Percentiles rank a stretch among this genome's conserved stretches.
These are phyloP conservation scores for Pammene aurita DNA, from an alignment of 2,888 invertebrate species.

Conservation along the genomic window DNA sequence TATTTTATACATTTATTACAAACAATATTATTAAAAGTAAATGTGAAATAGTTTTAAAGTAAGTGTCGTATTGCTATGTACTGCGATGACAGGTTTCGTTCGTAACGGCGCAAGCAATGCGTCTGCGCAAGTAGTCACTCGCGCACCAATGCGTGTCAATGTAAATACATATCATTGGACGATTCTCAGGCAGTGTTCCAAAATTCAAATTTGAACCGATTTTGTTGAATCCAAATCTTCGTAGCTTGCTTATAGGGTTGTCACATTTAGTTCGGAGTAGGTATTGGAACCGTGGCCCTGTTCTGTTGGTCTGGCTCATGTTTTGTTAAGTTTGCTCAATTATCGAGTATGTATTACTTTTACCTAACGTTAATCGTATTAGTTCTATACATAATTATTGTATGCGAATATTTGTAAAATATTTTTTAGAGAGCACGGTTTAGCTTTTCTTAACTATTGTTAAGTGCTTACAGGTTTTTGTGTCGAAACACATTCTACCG, in stretches of 20 bases:
- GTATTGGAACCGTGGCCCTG: constrained; percentile 48
- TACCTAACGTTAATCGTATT: constrained; percentile 67
- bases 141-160: constrained; percentile 59
- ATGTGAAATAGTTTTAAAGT: constrained; percentile 80
- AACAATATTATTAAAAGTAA: constrained; percentile 81
- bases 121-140: constrained; percentile 40
- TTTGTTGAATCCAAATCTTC: constrained; percentile 30
- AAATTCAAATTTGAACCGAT: constrained; percentile 42
- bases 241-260: constrained; percentile 30
- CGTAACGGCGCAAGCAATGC: constrained; percentile 44
- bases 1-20: constrained; percentile 84
- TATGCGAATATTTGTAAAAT: constrained; percentile 70
- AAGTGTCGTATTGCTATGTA: constrained; percentile 72
- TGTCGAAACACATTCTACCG: constrained; percentile 50
- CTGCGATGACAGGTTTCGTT: constrained; percentile 53
- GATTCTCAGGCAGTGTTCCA: constrained; percentile 68
- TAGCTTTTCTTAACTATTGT: constrained; percentile 77
- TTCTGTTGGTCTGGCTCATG: constrained; percentile 75
- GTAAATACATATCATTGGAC: constrained; percentile 79
- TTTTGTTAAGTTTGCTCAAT: constrained; percentile 82
- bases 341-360: constrained; percentile 70
- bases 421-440: constrained; percentile 79
- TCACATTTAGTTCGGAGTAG: constrained; percentile 28
- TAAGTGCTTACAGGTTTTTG: constrained; percentile 61
- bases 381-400: constrained; percentile 61